These are phyloP conservation scores for Malacosoma neustria DNA, from an alignment of 2,888 invertebrate species.

Conservation along the genomic window DNA sequence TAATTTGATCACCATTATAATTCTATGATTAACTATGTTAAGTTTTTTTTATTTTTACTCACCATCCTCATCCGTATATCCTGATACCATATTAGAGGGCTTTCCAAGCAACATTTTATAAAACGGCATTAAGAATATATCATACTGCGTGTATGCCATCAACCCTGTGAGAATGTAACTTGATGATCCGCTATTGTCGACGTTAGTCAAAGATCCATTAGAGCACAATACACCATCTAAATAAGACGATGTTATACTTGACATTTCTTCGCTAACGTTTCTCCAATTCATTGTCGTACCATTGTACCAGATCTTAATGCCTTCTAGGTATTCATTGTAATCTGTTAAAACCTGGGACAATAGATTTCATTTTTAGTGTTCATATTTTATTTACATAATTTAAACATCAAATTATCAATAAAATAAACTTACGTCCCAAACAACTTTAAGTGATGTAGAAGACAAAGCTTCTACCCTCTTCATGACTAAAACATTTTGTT, in stretches of 20 bases:
- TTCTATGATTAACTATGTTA: too few relatives aligned
- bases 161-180: constrained; percentile 85
- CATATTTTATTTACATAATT: too few relatives aligned
- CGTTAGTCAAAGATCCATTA: constrained; percentile 80
- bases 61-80: constrained; percentile 90
- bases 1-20: constrained; percentile 13
- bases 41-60: too few relatives aligned
- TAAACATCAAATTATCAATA: too few relatives aligned
- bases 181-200: constrained; percentile 80
- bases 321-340: constrained; percentile 77
- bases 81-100: constrained; percentile 92
- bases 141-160: constrained; percentile 90
- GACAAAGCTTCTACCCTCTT: constrained; percentile 78
- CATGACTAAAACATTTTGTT: constrained; percentile 86
- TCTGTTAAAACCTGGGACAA: constrained; percentile 61
- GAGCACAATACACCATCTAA: constrained; percentile 42
- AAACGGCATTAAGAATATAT: constrained; percentile 93
- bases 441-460: constrained; percentile 84
- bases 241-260: constrained; percentile 35
- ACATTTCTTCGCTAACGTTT: constrained; percentile 43
- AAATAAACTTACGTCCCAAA: constrained; percentile 88
- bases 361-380: too few relatives aligned
- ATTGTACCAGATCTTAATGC: constrained; percentile 79
- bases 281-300: constrained; percentile 64
- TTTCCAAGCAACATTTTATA: constrained; percentile 91